Percentiles rank a stretch among this genome's conserved stretches.
Evolutionary conservation across 2,797 vertebrate genomes (phyloP).

Genomic region (Karalla daura): DNA sequence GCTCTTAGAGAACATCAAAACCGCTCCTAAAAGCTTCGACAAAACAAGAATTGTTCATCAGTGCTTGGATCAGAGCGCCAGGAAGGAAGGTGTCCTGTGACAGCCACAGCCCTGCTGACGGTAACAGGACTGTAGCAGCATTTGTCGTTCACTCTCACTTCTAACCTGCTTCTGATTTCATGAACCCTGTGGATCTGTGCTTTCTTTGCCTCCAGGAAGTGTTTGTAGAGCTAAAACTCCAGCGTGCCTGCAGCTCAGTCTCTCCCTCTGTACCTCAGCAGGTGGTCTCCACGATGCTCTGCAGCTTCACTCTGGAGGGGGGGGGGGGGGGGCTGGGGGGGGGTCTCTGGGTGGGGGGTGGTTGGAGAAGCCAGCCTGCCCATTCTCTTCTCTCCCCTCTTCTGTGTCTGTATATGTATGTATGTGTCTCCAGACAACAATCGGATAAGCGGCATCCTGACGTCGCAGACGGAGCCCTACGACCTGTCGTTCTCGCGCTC

Average conservation of each 20-base stretch:
- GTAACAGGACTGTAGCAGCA: too few relatives aligned
- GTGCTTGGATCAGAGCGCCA: too few relatives aligned
- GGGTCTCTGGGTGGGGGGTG: too few relatives aligned
- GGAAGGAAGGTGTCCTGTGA: too few relatives aligned
- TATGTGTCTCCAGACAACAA: slow-evolving; percentile 91
- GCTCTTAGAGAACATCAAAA: too few relatives aligned
- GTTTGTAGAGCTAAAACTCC: slow-evolving; percentile 62
- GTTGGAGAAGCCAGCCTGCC: slow-evolving; percentile 55
- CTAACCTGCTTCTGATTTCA: too few relatives aligned
- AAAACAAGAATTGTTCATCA: too few relatives aligned
- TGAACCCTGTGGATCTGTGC: too few relatives aligned
- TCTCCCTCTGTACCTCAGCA: slow-evolving; percentile 48
- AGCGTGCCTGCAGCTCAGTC: slow-evolving; percentile 32
- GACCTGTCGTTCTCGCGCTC: slow-evolving; percentile 98
- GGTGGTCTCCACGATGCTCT: slow-evolving; percentile 49
- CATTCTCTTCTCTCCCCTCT: slow-evolving; percentile 58
- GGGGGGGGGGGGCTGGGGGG: neutral
- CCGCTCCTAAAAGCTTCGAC: too few relatives aligned
- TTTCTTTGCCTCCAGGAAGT: slow-evolving; percentile 40
- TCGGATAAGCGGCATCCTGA: slow-evolving; percentile 96
- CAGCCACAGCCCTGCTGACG: too few relatives aligned
- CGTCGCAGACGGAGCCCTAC: slow-evolving; percentile 98
- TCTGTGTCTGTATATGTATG: slow-evolving; percentile 82
- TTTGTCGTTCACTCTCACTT: too few relatives aligned
- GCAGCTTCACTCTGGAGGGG: slow-evolving; percentile 14